Base-by-base conservation (phyloP, 1,140 invertebrate species). In the Papilio glaucus region DNA sequence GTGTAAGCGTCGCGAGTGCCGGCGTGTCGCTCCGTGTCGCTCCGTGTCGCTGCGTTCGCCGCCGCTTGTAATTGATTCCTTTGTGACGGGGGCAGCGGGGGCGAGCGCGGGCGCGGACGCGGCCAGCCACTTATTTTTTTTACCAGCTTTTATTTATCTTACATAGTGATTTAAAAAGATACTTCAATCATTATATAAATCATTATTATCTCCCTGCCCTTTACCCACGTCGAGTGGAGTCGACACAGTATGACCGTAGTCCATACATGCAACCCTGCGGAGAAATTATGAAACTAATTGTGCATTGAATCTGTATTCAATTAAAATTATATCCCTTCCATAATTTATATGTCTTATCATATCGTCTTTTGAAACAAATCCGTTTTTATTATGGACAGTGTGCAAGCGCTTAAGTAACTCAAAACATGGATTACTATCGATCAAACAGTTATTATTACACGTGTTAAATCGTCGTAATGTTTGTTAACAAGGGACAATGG, bases 21-120 rank as follows among this genome's bases (percentile, higher is more conserved):
- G 49, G 18, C 45, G 18, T 21, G 45, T 24, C 7, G 7, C 61
- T 15, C 45, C 26, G 29, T 63, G 61, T 37, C 29, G 61, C 29
- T 33, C 29, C 15, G 62, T 65, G 29, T 12, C 61, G 60, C 60
- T 29, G 41, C 33, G 37, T 57, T 62, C 71, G 57, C 72, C 78
- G 77, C 76, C 71, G 62, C 62, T 67, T 70, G 74, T 86, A 89
- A 89, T 86, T 87, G 85, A 85, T 87, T 87, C 85, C 80, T 89
- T 87, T 89, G 87, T 89, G 75, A 61, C 39, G 53, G 3, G 45
- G 45, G 18, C 15, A 49, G 45, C 45, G 45, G 45, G 7, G 1
- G 18, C 45, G 18, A 8, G 21, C 7, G 42, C 5, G 7, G 8
- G 15, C 45, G 45, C 18, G 18, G 29, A 33, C 29, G 6, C 29